Evolutionary conservation across 2,888 invertebrate species (phyloP).

Genomic region (Chorisops tibialis): DNA sequence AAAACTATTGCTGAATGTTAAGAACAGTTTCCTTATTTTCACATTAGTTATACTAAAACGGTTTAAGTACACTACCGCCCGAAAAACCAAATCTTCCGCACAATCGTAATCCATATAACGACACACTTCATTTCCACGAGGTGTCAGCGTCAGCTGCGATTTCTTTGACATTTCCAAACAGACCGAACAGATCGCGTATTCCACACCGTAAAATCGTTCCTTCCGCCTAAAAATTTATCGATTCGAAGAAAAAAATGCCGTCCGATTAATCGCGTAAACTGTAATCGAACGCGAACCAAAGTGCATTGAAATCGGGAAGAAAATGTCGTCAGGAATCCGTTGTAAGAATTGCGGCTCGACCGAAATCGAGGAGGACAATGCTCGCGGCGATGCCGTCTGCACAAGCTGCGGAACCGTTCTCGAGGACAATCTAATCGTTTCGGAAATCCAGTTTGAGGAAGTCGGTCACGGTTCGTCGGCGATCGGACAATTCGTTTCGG

Average conservation of each 20-base stretch:
- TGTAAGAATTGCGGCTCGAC: conserved; percentile 85
- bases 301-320: neutral
- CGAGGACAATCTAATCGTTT: conserved; percentile 94
- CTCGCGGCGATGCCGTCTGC: conserved; percentile 93
- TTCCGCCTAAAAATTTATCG: neutral
- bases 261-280: neutral
- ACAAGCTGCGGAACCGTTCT: conserved; percentile 94
- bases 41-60: too few species aligned
- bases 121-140: too few species aligned
- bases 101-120: too few species aligned
- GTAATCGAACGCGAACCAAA: neutral
- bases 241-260: neutral
- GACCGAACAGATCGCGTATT: too few species aligned
- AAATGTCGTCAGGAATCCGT: conserved; percentile 61
- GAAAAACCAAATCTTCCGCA: too few species aligned
- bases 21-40: too few species aligned
- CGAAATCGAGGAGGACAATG: conserved; percentile 91
- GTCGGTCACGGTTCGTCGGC: conserved; percentile 83
- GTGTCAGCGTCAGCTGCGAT: too few species aligned
- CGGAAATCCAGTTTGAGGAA: conserved; percentile 95
- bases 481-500: conserved; percentile 90
- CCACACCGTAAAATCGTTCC: too few species aligned
- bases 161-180: too few species aligned
- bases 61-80: too few species aligned
- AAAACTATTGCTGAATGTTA: too few species aligned